Conservation (phyloP, 2,797 vertebrate genomes). For the Muraenolepis orangiensis region DNA sequence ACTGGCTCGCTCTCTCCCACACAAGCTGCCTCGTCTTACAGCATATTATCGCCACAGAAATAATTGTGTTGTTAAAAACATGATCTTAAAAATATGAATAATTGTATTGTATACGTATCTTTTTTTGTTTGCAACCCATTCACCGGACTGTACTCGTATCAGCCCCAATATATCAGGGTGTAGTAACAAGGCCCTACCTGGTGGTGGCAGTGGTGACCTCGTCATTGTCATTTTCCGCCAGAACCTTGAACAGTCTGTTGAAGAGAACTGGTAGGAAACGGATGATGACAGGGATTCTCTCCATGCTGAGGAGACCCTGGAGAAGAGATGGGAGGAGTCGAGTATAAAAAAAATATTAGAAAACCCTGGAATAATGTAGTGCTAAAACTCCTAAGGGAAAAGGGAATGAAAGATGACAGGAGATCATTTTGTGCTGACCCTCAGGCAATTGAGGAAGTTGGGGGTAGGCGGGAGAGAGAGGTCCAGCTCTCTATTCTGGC, state of each 20-base stretch:
- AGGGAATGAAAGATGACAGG: conserved; percentile 9
- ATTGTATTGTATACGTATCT: not conserved
- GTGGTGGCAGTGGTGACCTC: conserved; percentile 85
- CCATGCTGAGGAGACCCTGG: conserved; percentile 92
- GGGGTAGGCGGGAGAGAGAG: conserved; percentile 88
- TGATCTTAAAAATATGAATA: not conserved
- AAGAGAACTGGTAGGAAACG: conserved; percentile 92
- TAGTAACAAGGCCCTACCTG: conserved; percentile 75
- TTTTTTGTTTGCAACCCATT: not conserved
- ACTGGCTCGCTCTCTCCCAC: not conserved
- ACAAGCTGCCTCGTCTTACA: not conserved
- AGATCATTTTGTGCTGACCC: conserved; percentile 75
- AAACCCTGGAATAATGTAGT: not conserved
- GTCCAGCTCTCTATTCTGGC: conserved; percentile 92
- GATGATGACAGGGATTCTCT: conserved; percentile 91
- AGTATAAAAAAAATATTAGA: conserved; percentile 6
- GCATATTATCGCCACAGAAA: not conserved
- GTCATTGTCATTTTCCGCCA: conserved; percentile 88
- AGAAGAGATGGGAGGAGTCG: conserved; percentile 11
- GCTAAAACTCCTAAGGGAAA: not conserved
- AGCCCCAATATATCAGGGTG: not conserved
- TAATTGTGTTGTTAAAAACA: not conserved
- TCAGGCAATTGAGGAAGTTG: conserved; percentile 86
- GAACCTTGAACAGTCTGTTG: conserved; percentile 94
- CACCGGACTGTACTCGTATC: not conserved